Conservation (phyloP, 2,888 invertebrate species). For the Cepaea hortensis region DNA sequence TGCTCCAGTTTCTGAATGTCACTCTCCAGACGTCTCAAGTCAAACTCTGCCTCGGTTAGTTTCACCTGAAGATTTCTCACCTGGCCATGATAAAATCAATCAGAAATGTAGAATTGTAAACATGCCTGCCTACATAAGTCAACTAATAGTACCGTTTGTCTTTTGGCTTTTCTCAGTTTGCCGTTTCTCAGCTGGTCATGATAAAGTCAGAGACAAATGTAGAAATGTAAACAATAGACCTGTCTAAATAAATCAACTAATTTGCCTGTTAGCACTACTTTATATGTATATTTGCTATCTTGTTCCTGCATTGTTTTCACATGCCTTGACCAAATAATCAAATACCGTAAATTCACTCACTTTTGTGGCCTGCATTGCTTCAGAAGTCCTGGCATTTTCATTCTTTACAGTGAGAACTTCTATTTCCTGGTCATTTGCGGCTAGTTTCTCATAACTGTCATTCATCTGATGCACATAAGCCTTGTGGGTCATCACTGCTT, state of each 20-base stretch:
- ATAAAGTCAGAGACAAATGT: no score
- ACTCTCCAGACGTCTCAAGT: slow-evolving; percentile 62
- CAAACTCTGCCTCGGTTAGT: slow-evolving; percentile 68
- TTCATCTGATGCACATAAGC: slow-evolving; percentile 70
- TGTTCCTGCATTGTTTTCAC: background rate
- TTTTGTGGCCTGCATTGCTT: slow-evolving; percentile 68
- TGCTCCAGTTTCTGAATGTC: slow-evolving; percentile 62
- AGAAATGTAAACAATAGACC: no score
- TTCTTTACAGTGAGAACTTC: slow-evolving; percentile 69
- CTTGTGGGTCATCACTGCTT: slow-evolving; percentile 70
- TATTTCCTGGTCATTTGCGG: slow-evolving; percentile 70
- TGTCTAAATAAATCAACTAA: no score
- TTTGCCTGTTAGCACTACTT: no score
- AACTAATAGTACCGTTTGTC: no score
- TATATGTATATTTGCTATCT: no score
- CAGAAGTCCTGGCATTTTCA: slow-evolving; percentile 70
- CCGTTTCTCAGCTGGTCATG: slow-evolving; percentile 60
- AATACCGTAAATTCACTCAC: slow-evolving; percentile 49
- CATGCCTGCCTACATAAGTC: no score
- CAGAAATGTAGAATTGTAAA: no score
- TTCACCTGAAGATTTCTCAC: slow-evolving; percentile 65
- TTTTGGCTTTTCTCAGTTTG: no score
- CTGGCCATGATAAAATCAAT: slow-evolving; percentile 47
- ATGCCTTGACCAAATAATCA: background rate
- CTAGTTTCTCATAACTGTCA: slow-evolving; percentile 66